Evolutionary conservation across 2,888 invertebrate genomes (phyloP).

Genomic region (Fragum whitleyi): DNA sequence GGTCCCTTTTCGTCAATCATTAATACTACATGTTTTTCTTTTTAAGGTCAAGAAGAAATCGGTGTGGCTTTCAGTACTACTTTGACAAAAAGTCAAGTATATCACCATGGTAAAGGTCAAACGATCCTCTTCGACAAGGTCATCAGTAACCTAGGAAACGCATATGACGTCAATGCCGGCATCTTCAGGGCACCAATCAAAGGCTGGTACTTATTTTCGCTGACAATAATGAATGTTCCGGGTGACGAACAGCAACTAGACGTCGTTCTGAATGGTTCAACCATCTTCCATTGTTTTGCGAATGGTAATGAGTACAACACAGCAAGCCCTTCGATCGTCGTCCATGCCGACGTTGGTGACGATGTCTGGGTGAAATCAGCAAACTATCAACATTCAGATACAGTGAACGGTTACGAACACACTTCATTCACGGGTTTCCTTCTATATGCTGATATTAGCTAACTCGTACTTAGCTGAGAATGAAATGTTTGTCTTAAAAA

Average conservation of each 20-base stretch:
- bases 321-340: constrained; percentile 1
- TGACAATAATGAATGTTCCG: constrained; percentile 9
- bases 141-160: constrained; percentile 22
- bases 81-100: neutral
- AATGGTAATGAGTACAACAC: neutral
- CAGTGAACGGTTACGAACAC: neutral
- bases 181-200: neutral
- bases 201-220: constrained; percentile 15
- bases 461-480: too few species aligned
- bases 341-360: neutral
- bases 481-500: too few species aligned
- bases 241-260: constrained; percentile 1
- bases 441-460: neutral
- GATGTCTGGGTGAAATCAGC: constrained; percentile 3
- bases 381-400: neutral
- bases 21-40: too few species aligned
- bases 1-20: too few species aligned
- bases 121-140: constrained; percentile 20
- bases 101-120: constrained; percentile 16
- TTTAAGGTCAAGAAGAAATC: neutral
- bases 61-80: constrained; percentile 12
- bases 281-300: neutral
- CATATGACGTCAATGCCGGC: neutral
- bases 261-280: neutral
- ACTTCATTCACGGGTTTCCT: constrained; percentile 15